Percentiles rank a stretch among this genome's conserved stretches.
Evolutionary conservation across 2,888 invertebrate genomes (phyloP).

Genomic region (Chaitophorus viminalis): DNA sequence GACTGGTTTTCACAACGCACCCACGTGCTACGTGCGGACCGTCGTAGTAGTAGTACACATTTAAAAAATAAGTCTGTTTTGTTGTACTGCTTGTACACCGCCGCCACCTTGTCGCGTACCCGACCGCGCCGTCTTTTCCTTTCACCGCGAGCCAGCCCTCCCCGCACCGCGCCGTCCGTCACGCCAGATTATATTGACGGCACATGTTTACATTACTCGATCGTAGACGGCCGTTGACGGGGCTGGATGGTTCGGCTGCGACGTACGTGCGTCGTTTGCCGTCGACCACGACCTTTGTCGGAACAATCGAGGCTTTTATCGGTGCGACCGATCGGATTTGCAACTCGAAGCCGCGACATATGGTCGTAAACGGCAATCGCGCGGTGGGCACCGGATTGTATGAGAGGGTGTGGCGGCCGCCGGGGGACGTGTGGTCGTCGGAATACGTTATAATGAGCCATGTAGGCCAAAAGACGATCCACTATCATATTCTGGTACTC

Average conservation of each 20-base stretch:
- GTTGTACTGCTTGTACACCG: background rate
- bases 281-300: conserved; percentile 15
- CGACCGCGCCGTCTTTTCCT: background rate
- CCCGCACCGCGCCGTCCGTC: background rate
- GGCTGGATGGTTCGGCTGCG: background rate
- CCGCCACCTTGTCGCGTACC: background rate
- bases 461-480: conserved; percentile 39
- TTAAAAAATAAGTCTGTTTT: background rate
- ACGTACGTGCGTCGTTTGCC: background rate
- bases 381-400: background rate
- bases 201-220: conserved; percentile 46
- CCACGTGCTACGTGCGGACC: conserved; percentile 44
- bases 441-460: conserved; percentile 46
- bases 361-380: conserved; percentile 42
- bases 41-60: background rate
- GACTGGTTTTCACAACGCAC: conserved; percentile 39
- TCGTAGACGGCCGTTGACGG: background rate
- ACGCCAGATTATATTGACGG: background rate
- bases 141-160: background rate
- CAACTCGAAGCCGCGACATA: conserved; percentile 3
- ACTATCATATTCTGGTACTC: background rate
- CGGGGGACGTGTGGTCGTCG: background rate
- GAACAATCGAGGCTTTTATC: conserved; percentile 1
- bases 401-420: background rate
- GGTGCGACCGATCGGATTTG: background rate